phyloP scores from a whole-genome alignment of 2,888 invertebrate genomes.

The Tiliacea citrago region DNA sequence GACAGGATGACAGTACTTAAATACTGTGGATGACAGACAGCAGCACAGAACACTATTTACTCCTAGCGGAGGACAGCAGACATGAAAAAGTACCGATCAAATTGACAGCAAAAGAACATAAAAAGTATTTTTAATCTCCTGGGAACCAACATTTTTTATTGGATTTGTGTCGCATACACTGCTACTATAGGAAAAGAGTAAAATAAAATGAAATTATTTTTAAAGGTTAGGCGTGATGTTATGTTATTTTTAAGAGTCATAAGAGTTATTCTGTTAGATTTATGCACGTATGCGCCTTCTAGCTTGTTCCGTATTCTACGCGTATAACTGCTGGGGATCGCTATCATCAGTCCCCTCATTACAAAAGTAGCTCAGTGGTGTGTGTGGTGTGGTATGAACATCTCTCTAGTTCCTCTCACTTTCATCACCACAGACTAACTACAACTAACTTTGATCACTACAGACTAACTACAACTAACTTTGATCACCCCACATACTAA shows the following conservation, averaged over 20 bases:
- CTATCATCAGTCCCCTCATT: neutral
- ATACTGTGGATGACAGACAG: too few relatives aligned
- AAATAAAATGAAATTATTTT: neutral
- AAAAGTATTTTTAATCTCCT: neutral
- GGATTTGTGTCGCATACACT: neutral
- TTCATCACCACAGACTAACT: too few relatives aligned
- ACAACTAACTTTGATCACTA: too few relatives aligned
- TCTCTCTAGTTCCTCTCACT: neutral
- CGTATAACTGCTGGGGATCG: neutral
- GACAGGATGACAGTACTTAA: too few relatives aligned
- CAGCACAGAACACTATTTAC: too few relatives aligned
- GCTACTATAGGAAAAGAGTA: neutral
- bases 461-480: too few relatives aligned
- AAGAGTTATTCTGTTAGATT: neutral
- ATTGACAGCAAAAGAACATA: neutral
- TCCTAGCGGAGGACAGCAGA: too few relatives aligned
- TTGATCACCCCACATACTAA: too few relatives aligned
- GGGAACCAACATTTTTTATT: neutral
- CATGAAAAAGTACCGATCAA: neutral
- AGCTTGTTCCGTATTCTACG: neutral
- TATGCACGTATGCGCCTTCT: neutral
- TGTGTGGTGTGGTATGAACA: too few relatives aligned
- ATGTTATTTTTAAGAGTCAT: too few relatives aligned
- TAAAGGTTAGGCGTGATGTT: neutral
- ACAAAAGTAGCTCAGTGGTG: neutral